Evolutionary conservation across 2,113 vertebrate species (phyloP), one percentile per base, ranked within the genome.

Genomic region (Melanocharis versteri): DNA sequence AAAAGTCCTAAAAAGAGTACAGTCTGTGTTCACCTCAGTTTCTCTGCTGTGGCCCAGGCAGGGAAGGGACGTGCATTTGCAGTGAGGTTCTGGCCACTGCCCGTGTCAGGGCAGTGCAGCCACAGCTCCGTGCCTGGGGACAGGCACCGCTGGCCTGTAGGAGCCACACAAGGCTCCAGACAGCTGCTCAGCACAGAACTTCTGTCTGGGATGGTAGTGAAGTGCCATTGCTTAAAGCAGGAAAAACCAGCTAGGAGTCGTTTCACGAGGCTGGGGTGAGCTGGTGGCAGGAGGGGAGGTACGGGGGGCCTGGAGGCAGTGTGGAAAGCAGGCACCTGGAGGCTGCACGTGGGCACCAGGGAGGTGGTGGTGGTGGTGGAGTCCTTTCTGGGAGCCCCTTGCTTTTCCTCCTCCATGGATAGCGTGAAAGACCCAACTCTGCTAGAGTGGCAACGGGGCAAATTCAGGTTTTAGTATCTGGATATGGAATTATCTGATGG

Each of bases 211-310:
- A 15, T 15, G 47, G 21, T 28, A 35, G 44, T 7, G 21, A 78
- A 31, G 11, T 13, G 15, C 4, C 9, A 14, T 3, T 48, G 31
- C 22, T 72, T 24, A 42, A 24, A 73, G 69, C 11, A 53, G 21
- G 30, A 42, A n/a, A 33, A 79, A 16, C 0, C 13, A 54, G 13
- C 26, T 11, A 35, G 20, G 17, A 35, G 33, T 23, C 0, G 24
- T 78, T 76, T 70, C 11, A 14, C 0, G 7, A 27, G 33, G 18
- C 47, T 40, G 21, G 11, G 30, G 40, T 39, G 42, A 75, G 26
- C 10, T 0, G 0, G 19, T 6, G 60, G 30, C 30, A 47, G 57
- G 33, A 70, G 12, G 27, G 3, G 24, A 35, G 5, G 12, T 27
- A 3, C 6, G 39, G n/a, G 60, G 51, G 51, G 12, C 22, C 21